Percentiles rank a stretch among this genome's conserved stretches.
Evolutionary conservation across 2,888 invertebrate species (phyloP).

Genomic region (Drosophila stalkeri): DNA sequence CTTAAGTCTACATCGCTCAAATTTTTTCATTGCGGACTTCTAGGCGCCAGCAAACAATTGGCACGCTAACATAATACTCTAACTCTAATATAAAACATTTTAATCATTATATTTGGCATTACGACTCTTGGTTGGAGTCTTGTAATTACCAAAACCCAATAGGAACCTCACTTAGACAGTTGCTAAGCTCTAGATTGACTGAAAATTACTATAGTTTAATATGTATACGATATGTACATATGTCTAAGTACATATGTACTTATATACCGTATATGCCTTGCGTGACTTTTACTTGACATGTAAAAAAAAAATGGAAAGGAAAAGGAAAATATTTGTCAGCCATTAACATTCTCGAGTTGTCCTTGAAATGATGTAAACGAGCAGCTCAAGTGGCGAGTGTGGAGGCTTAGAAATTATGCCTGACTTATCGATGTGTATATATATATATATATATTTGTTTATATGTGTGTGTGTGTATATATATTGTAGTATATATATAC

Average conservation of each 20-base stretch:
- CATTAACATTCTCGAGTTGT: slow-evolving; percentile 40
- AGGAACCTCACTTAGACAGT: neutral
- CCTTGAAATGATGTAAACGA: slow-evolving; percentile 39
- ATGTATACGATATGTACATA: neutral
- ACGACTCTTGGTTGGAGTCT: neutral
- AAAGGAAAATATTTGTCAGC: slow-evolving; percentile 34
- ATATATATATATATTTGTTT: neutral
- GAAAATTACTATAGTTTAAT: neutral
- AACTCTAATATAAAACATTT: neutral
- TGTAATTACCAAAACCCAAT: neutral
- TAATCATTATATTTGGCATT: slow-evolving; percentile 10
- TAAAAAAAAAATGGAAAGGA: neutral
- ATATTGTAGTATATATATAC: neutral
- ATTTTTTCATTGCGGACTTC: slow-evolving; percentile 4
- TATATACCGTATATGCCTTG: slow-evolving; percentile 18
- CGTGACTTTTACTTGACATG: slow-evolving; percentile 41
- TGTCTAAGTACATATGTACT: neutral
- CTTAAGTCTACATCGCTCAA: neutral
- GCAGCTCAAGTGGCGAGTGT: slow-evolving; percentile 2
- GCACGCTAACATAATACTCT: slow-evolving; percentile 3
- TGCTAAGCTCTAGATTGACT: slow-evolving; percentile 7
- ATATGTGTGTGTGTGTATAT: neutral
- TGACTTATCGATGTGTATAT: neutral
- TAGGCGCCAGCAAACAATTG: slow-evolving; percentile 1
- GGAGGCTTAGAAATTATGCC: slow-evolving; percentile 3